phyloP scores from a whole-genome alignment of 2,113 vertebrate genomes.

The Dermatemys mawii region DNA sequence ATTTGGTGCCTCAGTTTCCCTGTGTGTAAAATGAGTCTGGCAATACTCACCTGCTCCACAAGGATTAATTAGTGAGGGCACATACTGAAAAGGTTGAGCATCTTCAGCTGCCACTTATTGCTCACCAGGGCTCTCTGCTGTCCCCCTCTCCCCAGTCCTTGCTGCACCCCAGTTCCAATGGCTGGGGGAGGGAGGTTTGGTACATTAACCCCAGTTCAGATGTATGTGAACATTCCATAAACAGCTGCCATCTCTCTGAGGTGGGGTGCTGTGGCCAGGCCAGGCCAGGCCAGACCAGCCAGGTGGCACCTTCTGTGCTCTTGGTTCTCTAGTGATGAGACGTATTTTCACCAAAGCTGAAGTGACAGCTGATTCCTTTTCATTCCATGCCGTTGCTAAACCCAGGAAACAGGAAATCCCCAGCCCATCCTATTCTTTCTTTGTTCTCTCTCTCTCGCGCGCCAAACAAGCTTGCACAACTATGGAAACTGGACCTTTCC shows the following conservation, averaged over 20 bases:
- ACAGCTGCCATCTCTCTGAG: rapidly evolving
- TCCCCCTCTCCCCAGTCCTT: rapidly evolving
- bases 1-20: background rate
- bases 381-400: conserved; percentile 5
- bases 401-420: conserved; percentile 62
- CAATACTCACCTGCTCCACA: background rate
- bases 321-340: background rate
- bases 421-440: background rate
- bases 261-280: background rate
- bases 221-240: rapidly evolving
- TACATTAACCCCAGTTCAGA: background rate
- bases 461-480: conserved; percentile 39
- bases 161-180: background rate
- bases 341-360: background rate
- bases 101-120: background rate
- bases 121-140: background rate
- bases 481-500: conserved; percentile 17
- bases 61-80: background rate
- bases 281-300: background rate
- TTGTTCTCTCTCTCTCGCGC: background rate
- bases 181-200: background rate
- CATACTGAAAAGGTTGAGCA: background rate
- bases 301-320: background rate
- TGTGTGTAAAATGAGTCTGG: background rate
- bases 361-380: conserved; percentile 12